Base-by-base conservation (phyloP, 2,113 vertebrate species). In the Aramus guarauna region DNA sequence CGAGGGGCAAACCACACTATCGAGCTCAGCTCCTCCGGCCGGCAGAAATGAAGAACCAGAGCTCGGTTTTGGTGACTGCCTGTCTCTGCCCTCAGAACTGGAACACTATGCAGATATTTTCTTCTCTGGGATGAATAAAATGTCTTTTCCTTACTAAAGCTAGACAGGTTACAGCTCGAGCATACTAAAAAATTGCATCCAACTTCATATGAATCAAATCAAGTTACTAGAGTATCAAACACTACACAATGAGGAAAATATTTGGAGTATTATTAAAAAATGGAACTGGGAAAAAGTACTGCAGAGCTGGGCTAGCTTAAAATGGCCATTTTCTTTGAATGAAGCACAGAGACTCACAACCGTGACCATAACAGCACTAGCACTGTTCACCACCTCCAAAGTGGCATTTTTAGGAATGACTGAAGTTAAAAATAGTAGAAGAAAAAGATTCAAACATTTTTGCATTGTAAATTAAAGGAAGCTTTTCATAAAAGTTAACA, bases 361-460 rank as follows among this genome's bases (percentile, higher is more conserved):
- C 2, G 3, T 4, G 21, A 34, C 0, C 39, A 41, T 41, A 32
- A 56, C 21, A 47, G 22, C 3, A 1, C 30, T 66, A 19, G 11
- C 34, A 16, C 17, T 74, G 37, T 5, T 87, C 24, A 60, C 32
- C 30, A 77, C n/a, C 45, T n/a, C 37, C 59, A 62, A 64, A 62
- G 16, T 3, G 1, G 3, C 19, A 39, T 41, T 91, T 75, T 87
- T 74, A 74, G 48, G 52, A 87, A 66, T 3, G 10, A 81, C 6
- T 34, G 12, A 78, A 4, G 4, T 48, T 55, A 85, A 93, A 87
- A 84, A 60, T 1, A 84, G 21, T 6, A 0, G 13, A 62, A 87
- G 24, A 58, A 23, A 48, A 55, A 89, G 45, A 83, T n/a, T 17
- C 34, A 14, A 43, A 32, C 34, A 32, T 68, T 45, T 56, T 32